phyloP scores from a whole-genome alignment of 2,888 invertebrate species.

The Pristionchus exspectatus region DNA sequence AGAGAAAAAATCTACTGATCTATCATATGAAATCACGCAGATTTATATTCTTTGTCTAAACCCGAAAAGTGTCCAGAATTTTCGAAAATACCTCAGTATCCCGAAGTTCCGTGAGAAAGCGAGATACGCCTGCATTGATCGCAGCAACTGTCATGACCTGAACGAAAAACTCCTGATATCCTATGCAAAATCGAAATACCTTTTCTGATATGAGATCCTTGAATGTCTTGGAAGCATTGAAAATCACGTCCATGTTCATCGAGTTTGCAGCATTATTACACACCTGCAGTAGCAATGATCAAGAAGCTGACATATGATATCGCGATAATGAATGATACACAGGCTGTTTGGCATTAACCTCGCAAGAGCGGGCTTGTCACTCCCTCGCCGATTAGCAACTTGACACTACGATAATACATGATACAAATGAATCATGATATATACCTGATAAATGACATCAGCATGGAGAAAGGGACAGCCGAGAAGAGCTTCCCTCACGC shows the following conservation, averaged over 20 bases:
- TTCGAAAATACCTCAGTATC: slow-evolving; percentile 32
- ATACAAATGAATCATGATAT: not conserved
- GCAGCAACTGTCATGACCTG: slow-evolving; percentile 53
- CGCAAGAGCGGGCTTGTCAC: too few species aligned
- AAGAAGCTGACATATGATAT: not conserved
- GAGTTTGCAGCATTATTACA: slow-evolving; percentile 4
- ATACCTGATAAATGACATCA: slow-evolving; percentile 48
- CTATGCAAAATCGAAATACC: not conserved
- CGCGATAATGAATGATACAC: not conserved
- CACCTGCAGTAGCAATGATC: not conserved
- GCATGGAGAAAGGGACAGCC: slow-evolving; percentile 55
- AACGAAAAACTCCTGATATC: not conserved
- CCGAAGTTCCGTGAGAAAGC: slow-evolving; percentile 48
- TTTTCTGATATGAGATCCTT: slow-evolving; percentile 53
- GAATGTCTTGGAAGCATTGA: slow-evolving; percentile 48
- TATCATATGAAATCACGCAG: not conserved
- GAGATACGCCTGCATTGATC: slow-evolving; percentile 55
- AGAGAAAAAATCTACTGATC: not conserved
- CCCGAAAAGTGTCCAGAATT: not conserved
- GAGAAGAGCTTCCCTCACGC: slow-evolving; percentile 36
- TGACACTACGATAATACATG: not conserved
- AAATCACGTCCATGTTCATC: slow-evolving; percentile 55
- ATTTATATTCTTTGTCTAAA: not conserved
- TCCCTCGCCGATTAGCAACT: too few species aligned
- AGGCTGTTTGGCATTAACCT: too few species aligned